Base-by-base conservation (phyloP, 2,888 invertebrate species). In the Myathropa florea region DNA sequence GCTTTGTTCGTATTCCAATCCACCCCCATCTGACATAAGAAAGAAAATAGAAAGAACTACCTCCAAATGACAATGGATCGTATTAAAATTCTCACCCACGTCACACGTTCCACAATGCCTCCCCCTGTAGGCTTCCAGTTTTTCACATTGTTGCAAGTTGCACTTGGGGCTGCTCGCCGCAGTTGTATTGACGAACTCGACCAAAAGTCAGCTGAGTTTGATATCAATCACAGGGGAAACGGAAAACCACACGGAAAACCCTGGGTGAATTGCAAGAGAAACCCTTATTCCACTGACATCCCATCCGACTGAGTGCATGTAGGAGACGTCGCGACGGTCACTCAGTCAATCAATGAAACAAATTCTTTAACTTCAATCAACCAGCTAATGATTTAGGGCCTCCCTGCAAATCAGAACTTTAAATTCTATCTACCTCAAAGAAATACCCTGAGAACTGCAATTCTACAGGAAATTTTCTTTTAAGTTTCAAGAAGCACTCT, bases 221-320 rank as follows among this genome's bases (percentile, higher is more conserved):
- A 70, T 64, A 73, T 36, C 33, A 59, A 36, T 77, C 63, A 14
- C 14, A 14, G 33, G 65, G 26, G 64, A 23, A 59, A 60, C 39
- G 53, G 36, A 70, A 70, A 80, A 72, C 55, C 76, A 71, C 64
- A 73, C 59, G 65, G n/a, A 70, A 86, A 86, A 86, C 75, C 70
- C 73, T 86, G 83, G 73, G 75, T 61, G 61, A 78, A 61, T 75
- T 83, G 64, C 67, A 81, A 82, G 82, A 12, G 28, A 55, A 68
- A 78, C 61, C 30, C 30, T 14, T 57, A 28, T 24, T 64, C n/a
- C 53, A 73, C 77, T 81, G 72, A 64, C 73, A 30, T 30, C 30
- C 30, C 30, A 10, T 9, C 30, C 30, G 30, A 30, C 30, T 30
- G 30, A 30, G 10, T 10, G 10, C 30, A 33, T 33, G n/a, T n/a